phyloP scores from a whole-genome alignment of 2,888 invertebrate species.

The Sympetrum striolatum region DNA sequence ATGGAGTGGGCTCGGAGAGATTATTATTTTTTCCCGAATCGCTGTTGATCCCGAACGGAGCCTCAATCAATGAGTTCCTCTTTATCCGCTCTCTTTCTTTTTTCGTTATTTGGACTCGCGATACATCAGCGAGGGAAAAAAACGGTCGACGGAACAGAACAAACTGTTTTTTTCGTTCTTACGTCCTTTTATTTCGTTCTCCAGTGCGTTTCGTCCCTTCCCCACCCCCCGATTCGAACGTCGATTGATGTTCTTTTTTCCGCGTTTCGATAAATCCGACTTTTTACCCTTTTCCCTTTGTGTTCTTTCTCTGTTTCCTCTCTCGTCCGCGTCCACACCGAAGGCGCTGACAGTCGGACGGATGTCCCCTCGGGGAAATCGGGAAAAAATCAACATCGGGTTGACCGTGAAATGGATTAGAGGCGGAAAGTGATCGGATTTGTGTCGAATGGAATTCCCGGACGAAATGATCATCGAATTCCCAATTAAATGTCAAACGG shows the following conservation, averaged over 20 bases:
- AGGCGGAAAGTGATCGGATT: conserved; percentile 6
- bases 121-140: neutral
- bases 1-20: neutral
- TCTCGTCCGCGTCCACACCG: neutral
- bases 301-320: neutral
- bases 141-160: neutral
- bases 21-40: neutral
- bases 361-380: neutral
- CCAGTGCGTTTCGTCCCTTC: neutral
- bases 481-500: neutral
- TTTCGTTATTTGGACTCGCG: neutral
- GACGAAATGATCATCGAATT: neutral
- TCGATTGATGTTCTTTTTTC: neutral
- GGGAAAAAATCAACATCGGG: neutral
- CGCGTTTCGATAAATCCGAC: neutral
- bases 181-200: neutral
- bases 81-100: neutral
- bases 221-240: too few relatives aligned
- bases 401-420: neutral
- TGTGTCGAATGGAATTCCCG: conserved; percentile 2
- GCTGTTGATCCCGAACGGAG: neutral
- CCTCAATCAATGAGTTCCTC: conserved; percentile 23
- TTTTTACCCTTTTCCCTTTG: neutral
- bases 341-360: neutral
- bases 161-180: neutral